Evolutionary conservation across 2,888 invertebrate species (phyloP), one percentile per base, ranked within the genome.

Genomic region (Mystacides longicornis): DNA sequence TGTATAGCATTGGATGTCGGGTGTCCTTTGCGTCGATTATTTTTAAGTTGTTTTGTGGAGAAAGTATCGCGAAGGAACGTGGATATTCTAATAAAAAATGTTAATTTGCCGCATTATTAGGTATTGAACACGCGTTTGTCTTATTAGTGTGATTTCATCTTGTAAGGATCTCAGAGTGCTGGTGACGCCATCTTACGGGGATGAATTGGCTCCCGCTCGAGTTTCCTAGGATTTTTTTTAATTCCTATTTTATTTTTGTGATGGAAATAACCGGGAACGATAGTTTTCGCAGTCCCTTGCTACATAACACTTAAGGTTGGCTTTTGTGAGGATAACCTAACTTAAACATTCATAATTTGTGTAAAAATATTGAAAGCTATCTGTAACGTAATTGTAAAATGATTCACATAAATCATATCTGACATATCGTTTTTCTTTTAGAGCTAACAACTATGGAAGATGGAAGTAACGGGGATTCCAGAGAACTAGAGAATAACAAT

Each of bases 121-220:
- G 14, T 37, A 14, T 3, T 19, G 14, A 19, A 45, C 20, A 5
- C 18, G 20, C 20, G 43, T 45, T 19, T 3, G 18, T 19, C 9
- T 11, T 3, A 21, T 45, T 20, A 21, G 18, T 45, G 19, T 9
- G 3, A 11, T 21, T 19, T 45, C 19, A 45, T 19, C 20, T 3
- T 48, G 48, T 16, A 48, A 48, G 49, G 54, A 49, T 20, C 54
- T 54, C 54, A 27, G 22, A 70, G 55, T 48, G 45, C 70, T 70
- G 76, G 76, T 77, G 77, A 77, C 77, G 77, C 77, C 77, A 77
- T 77, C 77, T 77, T 77, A 77, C 76, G 76, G 76, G 76, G 75
- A 76, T 77, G 77, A 76, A 71, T 76, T 75, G 77, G 74, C 74
- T 74, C 76, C 73, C 73, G 77, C 73, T 70, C 23, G 58, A 55